phyloP scores from a whole-genome alignment of 2,113 vertebrate species.

The Cephalopterus ornatus region DNA sequence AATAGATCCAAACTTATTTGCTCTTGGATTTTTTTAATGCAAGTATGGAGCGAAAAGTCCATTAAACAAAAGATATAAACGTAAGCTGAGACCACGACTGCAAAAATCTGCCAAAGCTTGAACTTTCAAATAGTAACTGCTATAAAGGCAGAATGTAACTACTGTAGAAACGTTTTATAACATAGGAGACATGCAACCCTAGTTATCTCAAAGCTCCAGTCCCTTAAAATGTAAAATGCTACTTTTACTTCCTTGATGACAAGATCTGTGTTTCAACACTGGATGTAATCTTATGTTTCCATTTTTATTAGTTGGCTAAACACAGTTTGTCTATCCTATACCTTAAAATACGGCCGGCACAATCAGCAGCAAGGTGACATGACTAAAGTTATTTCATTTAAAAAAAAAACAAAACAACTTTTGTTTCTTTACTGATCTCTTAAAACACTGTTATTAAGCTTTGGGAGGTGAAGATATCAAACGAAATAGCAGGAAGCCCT shows the following conservation, averaged over 20 bases:
- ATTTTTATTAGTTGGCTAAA: neutral
- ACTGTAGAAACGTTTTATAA: neutral
- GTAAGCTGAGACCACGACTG: neutral
- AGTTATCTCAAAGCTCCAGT: neutral
- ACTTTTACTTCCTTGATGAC: neutral
- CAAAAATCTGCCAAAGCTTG: neutral
- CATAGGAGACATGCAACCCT: neutral
- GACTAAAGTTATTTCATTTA: neutral
- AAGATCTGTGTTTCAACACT: neutral
- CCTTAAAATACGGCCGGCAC: neutral
- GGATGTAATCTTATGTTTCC: neutral
- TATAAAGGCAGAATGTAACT: neutral
- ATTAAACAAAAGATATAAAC: neutral
- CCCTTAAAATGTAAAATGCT: neutral
- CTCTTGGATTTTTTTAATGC: neutral
- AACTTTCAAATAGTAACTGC: neutral
- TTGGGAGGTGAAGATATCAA: conserved; percentile 46
- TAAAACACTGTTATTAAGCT: conserved; percentile 62
- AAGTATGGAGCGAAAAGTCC: neutral
- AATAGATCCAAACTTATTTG: neutral
- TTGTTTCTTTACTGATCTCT: conserved; percentile 9
- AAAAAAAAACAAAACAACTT: neutral
- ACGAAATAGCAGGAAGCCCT: conserved; percentile 38
- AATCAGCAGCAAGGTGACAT: conserved; percentile 59
- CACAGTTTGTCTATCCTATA: neutral